Base-by-base conservation (phyloP, 92 coral and sea anemone genomes). In the Muricea muricata region DNA sequence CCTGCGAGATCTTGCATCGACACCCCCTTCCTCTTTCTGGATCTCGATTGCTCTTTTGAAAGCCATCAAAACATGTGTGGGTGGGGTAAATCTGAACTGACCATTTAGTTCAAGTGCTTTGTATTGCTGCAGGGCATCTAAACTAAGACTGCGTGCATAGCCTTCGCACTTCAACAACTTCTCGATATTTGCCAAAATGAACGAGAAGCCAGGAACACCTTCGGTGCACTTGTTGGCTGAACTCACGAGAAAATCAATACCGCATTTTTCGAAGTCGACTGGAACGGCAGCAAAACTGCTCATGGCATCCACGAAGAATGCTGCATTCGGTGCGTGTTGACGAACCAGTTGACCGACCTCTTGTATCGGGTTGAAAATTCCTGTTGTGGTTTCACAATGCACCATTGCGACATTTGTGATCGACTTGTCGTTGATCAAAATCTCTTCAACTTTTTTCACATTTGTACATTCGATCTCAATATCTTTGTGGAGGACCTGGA, bases 241-340 rank as follows among this genome's bases (percentile, higher is more conserved):
- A 84, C 99, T 96, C 34, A 96, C 99, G 90, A 96, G 78, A 87
- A 91, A 96, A 65, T 96, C 94, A 54, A 96, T 80, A 66, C 87
- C 86, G 10, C 92, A 89, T 55, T 85, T 83, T 11, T 91, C 89
- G 61, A 96, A 81, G 69, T 96, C 88, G 40, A 96, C 85, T 8
- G 99, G 99, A 63, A 96, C 86, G 18, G 97, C 99, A n/a, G 97
- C 99, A 92, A 96, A 96, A 89, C 99, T 96, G 82, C 99, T 96
- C 99, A 96, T 96, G 70, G 98, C 99, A 80, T 96, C 99, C 0
- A 96, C 99, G 83, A 96, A 94, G 90, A 90, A 96, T n/a, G 90
- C 86, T 7, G 98, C 99, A 24, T 86, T 63, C 3, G 98, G 99
- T 1, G 89, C 91, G 84, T 90, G 90, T 78, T 92, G 80, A 25